Evolutionary conservation across 2,888 invertebrate species (phyloP), one percentile per base, ranked within the genome.

Genomic region (Pheosia gnoma): DNA sequence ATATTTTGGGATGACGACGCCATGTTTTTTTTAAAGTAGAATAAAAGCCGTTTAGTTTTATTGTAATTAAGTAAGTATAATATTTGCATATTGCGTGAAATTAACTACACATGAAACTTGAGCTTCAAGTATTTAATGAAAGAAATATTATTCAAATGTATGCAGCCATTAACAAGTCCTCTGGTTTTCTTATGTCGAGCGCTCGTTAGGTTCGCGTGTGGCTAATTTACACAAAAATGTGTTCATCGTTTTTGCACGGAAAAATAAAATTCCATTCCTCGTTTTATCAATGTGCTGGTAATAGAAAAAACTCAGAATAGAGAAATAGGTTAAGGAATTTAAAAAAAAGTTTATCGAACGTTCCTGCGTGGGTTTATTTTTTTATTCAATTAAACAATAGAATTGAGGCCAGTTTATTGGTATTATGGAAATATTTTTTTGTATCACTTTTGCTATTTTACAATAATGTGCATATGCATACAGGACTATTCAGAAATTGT

Each of bases 201-300:
- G 65, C 65, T 71, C 66, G 58, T 72, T 69, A 69, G 55, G 59
- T 64, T 74, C 60, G 71, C 70, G 77, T 77, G 75, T 63, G 63
- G 71, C 60, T 69, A 72, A 79, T 80, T 75, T 77, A 70, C 77
- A 78, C 74, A 74, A 81, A 78, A 75, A 74, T 75, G 67, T 74
- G 67, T 73, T 72, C 61, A 60, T 66, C 60, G 65, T 67, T 75
- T 78, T 78, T 79, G 61, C 63, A 58, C 58, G 59, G 57, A 57
- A 57, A 63, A 71, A 70, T 71, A 60, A 71, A 78, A 81, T 77
- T 65, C 62, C 60, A 60, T 63, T 66, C 56, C 59, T 60, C 57
- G 41, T 54, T 62, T 47, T 70, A 61, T 71, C 65, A 71, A 66
- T 61, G 60, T 57, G 58, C 59, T 54, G 36, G 60, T 8, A 61